Evolutionary conservation across 2,113 vertebrate species (phyloP).

Genomic region (Electrona antarctica): DNA sequence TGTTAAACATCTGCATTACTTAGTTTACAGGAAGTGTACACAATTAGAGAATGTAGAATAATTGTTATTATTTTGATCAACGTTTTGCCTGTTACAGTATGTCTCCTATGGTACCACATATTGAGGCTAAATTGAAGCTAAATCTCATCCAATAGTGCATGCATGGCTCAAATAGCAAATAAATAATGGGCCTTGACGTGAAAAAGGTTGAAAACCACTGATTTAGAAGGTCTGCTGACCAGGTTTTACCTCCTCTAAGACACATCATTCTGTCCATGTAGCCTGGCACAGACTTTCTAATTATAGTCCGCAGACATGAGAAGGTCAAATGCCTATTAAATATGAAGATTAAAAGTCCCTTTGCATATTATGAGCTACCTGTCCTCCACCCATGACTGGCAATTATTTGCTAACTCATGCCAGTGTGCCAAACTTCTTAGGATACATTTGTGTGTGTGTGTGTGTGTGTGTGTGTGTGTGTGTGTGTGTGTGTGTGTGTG

Average conservation of each 20-base stretch:
- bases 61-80: too few species aligned
- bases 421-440: conserved; percentile 55
- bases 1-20: too few species aligned
- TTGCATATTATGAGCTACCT: conserved; percentile 68
- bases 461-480: conserved; percentile 18
- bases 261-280: conserved; percentile 79
- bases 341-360: conserved; percentile 80
- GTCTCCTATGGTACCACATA: too few species aligned
- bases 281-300: conserved; percentile 80
- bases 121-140: too few species aligned
- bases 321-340: conserved; percentile 85
- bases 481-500: neutral
- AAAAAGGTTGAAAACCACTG: too few species aligned
- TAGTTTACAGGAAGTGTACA: too few species aligned
- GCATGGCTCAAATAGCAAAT: too few species aligned
- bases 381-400: conserved; percentile 59
- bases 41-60: too few species aligned
- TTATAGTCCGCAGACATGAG: conserved; percentile 80
- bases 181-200: too few species aligned
- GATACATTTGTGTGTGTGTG: conserved; percentile 44
- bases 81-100: too few species aligned
- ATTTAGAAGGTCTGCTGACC: too few species aligned
- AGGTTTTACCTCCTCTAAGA: conserved; percentile 74
- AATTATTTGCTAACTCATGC: conserved; percentile 77
- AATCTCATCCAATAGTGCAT: too few species aligned